A percentile compares a stretch with the other conserved stretches of the same genome.
Conservation (phyloP, 35 echinoderm and acorn worm species). For the Hemicentrotus pulcherrimus region DNA sequence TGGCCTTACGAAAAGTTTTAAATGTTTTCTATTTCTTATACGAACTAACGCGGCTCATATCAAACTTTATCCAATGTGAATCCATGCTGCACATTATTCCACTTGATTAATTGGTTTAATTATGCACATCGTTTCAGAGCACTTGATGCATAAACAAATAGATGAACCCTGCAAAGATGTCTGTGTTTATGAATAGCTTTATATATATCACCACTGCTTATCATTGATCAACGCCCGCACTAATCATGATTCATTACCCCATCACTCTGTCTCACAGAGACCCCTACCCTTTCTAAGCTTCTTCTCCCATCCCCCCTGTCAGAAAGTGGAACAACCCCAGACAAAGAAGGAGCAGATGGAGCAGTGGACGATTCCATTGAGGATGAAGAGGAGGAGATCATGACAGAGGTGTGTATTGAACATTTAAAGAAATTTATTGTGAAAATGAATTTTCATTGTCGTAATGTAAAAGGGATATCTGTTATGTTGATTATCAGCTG, state of each 20-base stretch:
- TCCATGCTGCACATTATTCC: background rate
- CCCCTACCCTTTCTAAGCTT: constrained; percentile 50
- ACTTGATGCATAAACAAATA: background rate
- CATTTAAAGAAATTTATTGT: background rate
- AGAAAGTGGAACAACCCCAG: constrained; percentile 43
- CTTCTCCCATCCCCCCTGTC: constrained; percentile 49
- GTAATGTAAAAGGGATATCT: no score
- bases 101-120: background rate
- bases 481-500: no score
- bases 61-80: no score
- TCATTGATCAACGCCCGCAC: background rate
- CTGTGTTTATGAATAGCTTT: background rate
- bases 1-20: no score
- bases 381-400: constrained; percentile 27
- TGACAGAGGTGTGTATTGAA: constrained; percentile 1
- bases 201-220: background rate
- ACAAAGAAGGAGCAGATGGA: constrained; percentile 17
- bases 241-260: constrained; percentile 1
- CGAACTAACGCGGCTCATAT: no score
- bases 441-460: no score
- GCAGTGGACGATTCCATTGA: constrained; percentile 5
- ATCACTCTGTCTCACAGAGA: constrained; percentile 35
- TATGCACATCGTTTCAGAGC: background rate
- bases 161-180: background rate
- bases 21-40: no score